A percentile compares a stretch with the other conserved stretches of the same genome.
These are phyloP conservation scores for Machimus rusticus DNA, from an alignment of 2,888 invertebrate genomes.

Conservation along the genomic window DNA sequence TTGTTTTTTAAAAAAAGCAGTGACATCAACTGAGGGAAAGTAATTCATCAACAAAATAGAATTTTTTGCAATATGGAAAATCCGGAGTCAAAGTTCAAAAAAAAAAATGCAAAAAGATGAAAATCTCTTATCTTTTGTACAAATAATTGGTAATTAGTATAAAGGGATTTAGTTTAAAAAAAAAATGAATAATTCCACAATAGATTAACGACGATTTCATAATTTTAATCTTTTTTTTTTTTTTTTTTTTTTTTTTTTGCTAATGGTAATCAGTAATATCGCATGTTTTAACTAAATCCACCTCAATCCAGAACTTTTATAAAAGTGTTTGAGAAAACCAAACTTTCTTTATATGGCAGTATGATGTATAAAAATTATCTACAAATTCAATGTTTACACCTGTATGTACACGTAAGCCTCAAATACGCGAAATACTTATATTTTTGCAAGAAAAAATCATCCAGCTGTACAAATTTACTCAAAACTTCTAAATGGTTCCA, in stretches of 20 bases:
- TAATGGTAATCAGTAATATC: neutral
- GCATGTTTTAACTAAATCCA: neutral
- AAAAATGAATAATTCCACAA: neutral
- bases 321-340: neutral
- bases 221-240: no score
- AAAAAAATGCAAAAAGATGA: neutral
- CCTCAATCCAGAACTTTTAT: neutral
- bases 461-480: neutral
- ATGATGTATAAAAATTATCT: neutral
- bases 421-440: no score
- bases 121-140: neutral
- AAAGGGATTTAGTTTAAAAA: neutral
- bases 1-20: no score
- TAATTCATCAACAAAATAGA: neutral
- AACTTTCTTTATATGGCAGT: neutral
- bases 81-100: neutral
- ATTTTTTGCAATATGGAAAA: neutral
- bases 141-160: neutral
- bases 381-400: neutral
- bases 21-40: no score
- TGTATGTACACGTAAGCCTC: neutral
- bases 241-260: no score
- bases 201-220: neutral
- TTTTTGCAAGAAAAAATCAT: neutral
- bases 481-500: neutral